Evolutionary conservation across 2,888 invertebrate species (phyloP).

Genomic region (Alloscopus bannaensis): DNA sequence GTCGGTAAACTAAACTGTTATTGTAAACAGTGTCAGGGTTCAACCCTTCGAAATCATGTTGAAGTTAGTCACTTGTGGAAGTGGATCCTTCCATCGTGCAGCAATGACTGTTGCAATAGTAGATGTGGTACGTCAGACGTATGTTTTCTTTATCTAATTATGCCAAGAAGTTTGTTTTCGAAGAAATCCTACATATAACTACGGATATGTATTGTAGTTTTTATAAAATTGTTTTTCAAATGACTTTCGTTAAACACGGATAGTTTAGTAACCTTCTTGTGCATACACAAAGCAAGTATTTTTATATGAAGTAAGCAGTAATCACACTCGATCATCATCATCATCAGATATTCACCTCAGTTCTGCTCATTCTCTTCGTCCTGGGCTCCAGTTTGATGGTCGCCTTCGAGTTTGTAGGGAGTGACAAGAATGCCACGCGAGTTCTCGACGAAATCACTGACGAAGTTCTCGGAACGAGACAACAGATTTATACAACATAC

Average conservation of each 20-base stretch:
- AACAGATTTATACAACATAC: not conserved
- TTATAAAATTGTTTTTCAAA: constrained; percentile 1
- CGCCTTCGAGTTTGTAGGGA: constrained; percentile 61
- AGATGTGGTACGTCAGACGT: constrained; percentile 45
- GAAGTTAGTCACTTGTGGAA: constrained; percentile 47
- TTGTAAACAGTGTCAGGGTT: too few relatives aligned
- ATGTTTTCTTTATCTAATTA: not conserved
- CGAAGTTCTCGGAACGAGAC: constrained; percentile 53
- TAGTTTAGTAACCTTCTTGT: too few relatives aligned
- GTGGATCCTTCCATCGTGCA: constrained; percentile 38
- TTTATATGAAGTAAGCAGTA: too few relatives aligned
- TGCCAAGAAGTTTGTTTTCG: not conserved
- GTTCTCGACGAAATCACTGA: constrained; percentile 64
- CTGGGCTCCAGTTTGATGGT: constrained; percentile 64
- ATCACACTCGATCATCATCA: too few relatives aligned
- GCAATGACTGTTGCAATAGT: constrained; percentile 54
- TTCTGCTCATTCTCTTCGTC: constrained; percentile 59
- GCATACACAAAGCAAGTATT: too few relatives aligned
- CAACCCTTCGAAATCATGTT: not conserved
- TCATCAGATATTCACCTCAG: constrained; percentile 56
- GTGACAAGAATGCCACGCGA: constrained; percentile 47
- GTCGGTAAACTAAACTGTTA: too few relatives aligned
- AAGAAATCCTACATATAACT: not conserved
- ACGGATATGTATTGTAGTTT: constrained; percentile 6
- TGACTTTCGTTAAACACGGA: too few relatives aligned